Evolutionary conservation across 2,888 invertebrate genomes (phyloP).

Genomic region (Lypha dubia): DNA sequence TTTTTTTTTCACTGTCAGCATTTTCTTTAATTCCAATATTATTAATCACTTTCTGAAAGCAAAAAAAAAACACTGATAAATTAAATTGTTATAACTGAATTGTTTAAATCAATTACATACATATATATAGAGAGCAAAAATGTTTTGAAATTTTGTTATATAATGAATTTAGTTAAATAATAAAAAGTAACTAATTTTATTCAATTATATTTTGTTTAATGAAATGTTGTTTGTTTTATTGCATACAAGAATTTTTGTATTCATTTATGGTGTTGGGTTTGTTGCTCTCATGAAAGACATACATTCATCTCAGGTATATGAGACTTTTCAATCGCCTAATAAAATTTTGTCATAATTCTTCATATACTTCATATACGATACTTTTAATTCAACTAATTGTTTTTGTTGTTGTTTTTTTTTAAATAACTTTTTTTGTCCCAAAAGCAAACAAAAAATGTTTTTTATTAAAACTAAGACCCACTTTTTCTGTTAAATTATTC

Average conservation of each 20-base stretch:
- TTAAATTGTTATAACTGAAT: slow-evolving; percentile 13
- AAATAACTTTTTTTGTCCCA: too few species aligned
- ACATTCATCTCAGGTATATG: too few species aligned
- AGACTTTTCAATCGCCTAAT: too few species aligned
- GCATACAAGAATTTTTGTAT: too few species aligned
- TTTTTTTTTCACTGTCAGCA: slow-evolving; percentile 2
- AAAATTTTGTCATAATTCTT: too few species aligned
- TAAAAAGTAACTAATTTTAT: background rate
- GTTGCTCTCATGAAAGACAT: too few species aligned
- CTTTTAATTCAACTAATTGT: too few species aligned
- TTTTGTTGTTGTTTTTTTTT: background rate
- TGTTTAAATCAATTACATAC: background rate
- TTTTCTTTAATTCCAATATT: slow-evolving; percentile 43
- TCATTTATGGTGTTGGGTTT: too few species aligned
- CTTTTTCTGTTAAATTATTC: background rate
- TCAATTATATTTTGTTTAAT: slow-evolving; percentile 1
- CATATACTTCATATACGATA: too few species aligned
- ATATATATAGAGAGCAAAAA: background rate
- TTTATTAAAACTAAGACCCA: too few species aligned
- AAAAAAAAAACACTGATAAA: slow-evolving; percentile 6
- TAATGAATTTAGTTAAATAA: background rate
- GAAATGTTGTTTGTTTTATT: background rate
- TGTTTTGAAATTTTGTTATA: slow-evolving; percentile 26
- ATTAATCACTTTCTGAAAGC: slow-evolving; percentile 41
- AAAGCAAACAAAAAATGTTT: too few species aligned